These are phyloP conservation scores for Oryzias sinensis DNA, from an alignment of 2,797 vertebrate species.

Conservation along the genomic window DNA sequence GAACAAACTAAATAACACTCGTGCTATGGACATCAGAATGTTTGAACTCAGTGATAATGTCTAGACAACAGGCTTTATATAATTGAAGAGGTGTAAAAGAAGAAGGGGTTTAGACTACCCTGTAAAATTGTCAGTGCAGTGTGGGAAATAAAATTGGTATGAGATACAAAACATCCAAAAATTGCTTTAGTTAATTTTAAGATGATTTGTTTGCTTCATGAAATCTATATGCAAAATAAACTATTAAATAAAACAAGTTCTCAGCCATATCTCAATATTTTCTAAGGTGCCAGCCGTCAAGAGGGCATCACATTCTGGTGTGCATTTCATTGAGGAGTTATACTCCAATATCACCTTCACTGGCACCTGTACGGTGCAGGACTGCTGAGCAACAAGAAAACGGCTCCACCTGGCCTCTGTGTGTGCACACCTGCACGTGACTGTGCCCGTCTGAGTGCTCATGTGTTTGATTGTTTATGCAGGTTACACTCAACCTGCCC, in stretches of 20 bases:
- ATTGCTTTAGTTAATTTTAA: neutral
- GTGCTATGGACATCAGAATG: conserved; percentile 16
- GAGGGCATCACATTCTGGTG: conserved; percentile 63
- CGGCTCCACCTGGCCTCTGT: conserved; percentile 30
- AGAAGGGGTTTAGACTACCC: conserved; percentile 67
- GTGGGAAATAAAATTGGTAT: conserved; percentile 31
- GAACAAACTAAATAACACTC: neutral
- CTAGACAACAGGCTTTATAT: conserved; percentile 75
- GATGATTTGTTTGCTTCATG: neutral
- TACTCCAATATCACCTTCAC: conserved; percentile 73
- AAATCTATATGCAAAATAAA: conserved; percentile 19
- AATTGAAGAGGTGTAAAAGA: conserved; percentile 83
- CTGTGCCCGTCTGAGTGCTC: conserved; percentile 13
- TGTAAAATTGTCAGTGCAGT: conserved; percentile 47
- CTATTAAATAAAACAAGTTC: too few relatives aligned
- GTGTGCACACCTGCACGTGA: neutral
- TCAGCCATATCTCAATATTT: conserved; percentile 15
- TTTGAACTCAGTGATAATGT: conserved; percentile 60
- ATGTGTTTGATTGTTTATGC: conserved; percentile 45
- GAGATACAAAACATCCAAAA: conserved; percentile 3
- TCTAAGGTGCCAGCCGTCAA: conserved; percentile 30
- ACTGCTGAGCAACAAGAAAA: conserved; percentile 26
- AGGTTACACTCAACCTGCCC: conserved; percentile 69
- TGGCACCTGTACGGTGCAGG: conserved; percentile 42
- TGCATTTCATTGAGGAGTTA: conserved; percentile 59